phyloP scores from a whole-genome alignment of 2,113 vertebrate species.

The Tringa solitaria region DNA sequence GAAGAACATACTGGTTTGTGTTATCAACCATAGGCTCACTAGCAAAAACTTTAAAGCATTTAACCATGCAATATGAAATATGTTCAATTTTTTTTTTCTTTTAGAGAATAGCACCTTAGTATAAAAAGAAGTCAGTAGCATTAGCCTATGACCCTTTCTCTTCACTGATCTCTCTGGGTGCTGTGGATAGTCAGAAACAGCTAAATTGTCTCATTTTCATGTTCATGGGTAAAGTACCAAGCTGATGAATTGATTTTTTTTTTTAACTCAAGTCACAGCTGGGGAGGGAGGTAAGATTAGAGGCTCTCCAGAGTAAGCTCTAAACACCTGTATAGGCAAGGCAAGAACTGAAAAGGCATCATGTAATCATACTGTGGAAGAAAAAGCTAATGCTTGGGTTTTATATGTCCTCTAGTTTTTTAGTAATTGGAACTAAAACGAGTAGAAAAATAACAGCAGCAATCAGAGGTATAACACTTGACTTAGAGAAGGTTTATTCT shows the following conservation, averaged over 20 bases:
- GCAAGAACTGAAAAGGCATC: not conserved
- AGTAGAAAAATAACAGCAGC: not conserved
- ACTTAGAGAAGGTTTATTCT: not conserved
- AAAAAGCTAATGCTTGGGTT: no score
- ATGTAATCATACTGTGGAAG: fast-evolving
- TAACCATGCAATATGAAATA: not conserved
- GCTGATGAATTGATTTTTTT: not conserved
- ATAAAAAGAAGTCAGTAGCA: not conserved
- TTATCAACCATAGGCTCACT: not conserved
- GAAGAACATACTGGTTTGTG: not conserved
- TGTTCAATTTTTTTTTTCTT: fast-evolving
- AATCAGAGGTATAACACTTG: not conserved
- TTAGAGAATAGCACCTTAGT: not conserved
- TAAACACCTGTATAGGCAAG: fast-evolving
- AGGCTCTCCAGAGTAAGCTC: not conserved
- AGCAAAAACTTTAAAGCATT: not conserved
- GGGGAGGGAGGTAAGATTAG: not conserved
- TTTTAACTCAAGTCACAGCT: not conserved
- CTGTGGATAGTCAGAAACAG: not conserved
- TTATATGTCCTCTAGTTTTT: fast-evolving
- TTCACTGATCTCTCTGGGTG: not conserved
- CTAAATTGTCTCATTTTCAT: not conserved
- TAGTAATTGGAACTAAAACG: not conserved
- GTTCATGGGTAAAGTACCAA: not conserved
- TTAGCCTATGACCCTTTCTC: not conserved